Base-by-base conservation (phyloP, 2,888 invertebrate species). In the Drosophila eohydei region DNA sequence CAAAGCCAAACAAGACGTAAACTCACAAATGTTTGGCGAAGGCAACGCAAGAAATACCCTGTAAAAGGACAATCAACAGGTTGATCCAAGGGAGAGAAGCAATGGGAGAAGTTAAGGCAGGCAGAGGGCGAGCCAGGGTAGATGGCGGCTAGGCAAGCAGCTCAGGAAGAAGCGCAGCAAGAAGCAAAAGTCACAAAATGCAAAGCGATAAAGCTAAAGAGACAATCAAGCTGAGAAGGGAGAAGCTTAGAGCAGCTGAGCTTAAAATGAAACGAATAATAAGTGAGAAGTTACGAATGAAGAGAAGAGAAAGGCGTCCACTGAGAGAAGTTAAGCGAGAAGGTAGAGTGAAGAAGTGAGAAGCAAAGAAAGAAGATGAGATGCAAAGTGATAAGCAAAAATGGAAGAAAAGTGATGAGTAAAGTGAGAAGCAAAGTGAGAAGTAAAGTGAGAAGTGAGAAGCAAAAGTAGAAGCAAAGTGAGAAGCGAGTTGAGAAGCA, bases 1-100 rank as follows among this genome's bases (percentile, higher is more conserved):
- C 66, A 54, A 77, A 77, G 77, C 81, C 81, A 77, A 77, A 77
- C 78, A 77, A 77, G 71, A 71, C 64, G 80, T 80, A 70, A 65
- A 63, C 56, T 43, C n/a, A 34, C 11, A 4, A 14, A 6, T 3
- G 11, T 3, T 5, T 0, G 6, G 32, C 6, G 2, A 2, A 7
- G 32, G 2, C 44, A n/a, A 43, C 64, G 14, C 1, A 0, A 0
- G 28, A 34, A 8, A 76, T 80, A 11, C 81, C 72, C 75, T 69
- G 54, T 61, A 74, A 56, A 14, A 9, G 32, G 16, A 12, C 5
- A 32, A 32, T 32, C 48, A n/a, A 6, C 9, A 11, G 7, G 4
- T 16, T 14, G 30, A 30, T 2, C 0, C 4, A 3, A n/a, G 9
- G 8, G 6, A 21, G 36, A 16, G 34, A 26, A n/a, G 28, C 12